These are phyloP conservation scores for Phataginus tricuspis DNA, from an alignment of 2,797 vertebrate genomes.

Conservation along the genomic window DNA sequence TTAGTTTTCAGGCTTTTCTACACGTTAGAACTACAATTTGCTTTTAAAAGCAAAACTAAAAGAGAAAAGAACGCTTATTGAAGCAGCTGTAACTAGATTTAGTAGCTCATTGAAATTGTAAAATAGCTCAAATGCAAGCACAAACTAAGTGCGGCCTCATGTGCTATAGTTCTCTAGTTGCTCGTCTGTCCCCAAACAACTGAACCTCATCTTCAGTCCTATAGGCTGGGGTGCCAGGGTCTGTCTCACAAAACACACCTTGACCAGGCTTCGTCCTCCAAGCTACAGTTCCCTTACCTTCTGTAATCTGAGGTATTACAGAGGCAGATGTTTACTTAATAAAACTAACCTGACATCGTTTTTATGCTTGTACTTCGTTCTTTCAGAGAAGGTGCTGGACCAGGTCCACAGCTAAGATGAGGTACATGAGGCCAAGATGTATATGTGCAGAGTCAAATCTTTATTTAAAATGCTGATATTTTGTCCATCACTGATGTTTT, in stretches of 20 bases:
- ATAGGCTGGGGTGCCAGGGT: not conserved
- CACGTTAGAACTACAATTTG: not conserved
- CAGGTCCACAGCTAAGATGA: not conserved
- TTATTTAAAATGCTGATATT: not conserved
- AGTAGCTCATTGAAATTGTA: not conserved
- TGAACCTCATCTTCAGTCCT: not conserved
- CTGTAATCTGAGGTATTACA: not conserved
- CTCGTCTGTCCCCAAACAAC: not conserved
- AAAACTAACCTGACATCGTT: not conserved
- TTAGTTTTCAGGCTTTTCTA: not conserved
- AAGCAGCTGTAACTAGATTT: not conserved
- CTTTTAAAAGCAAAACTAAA: slow-evolving; percentile 40
- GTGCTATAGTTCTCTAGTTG: not conserved
- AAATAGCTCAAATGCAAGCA: not conserved
- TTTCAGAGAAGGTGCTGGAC: not conserved
- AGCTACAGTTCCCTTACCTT: not conserved
- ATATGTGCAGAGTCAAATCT: not conserved
- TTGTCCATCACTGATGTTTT: not conserved
- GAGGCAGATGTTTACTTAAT: not conserved
- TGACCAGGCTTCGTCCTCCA: not conserved
- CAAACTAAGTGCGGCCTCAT: not conserved
- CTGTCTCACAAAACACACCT: not conserved
- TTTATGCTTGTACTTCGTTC: not conserved
- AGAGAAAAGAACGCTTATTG: not conserved
- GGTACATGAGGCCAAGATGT: not conserved